Base-by-base conservation (phyloP, 1,140 invertebrate species). In the Lepidurus couesii region DNA sequence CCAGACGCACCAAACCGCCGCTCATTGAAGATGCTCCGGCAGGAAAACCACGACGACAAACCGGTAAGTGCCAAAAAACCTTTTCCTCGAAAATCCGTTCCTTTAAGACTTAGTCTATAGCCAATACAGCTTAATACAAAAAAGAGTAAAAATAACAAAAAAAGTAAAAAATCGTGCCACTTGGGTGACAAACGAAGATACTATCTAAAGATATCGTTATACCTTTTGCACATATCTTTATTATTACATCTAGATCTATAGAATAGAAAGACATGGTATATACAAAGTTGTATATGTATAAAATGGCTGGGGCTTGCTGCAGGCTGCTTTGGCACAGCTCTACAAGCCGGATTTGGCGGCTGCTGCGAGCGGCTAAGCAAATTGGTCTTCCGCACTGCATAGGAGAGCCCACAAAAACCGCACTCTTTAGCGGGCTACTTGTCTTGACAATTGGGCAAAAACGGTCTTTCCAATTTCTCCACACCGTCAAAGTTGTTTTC, bases 381-480 rank as follows among this genome's bases (percentile, higher is more conserved):
- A 65, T 65, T 65, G 53, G 53, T 65, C 53, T 65, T 65, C 53
- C 53, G 16, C 53, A 65, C 53, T 65, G 53, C 53, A 65, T 21
- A 65, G 53, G 34, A 65, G 1, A 65, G 53, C 53, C 34, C 53
- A 65, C 53, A 65, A 65, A 65, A 65, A 65, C 53, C 53, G 8
- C 53, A 65, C 53, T 21, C 53, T 65, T 65, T 65, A 65, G 53
- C 53, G n/a, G 53, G 53, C 53, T 65, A 65, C 53, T 65, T 65
- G 53, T 65, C 53, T 65, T 65, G 13, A 65, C 53, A 65, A 65
- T 65, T 7, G 53, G 53, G 53, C 53, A 65, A 65, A 65, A 65
- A 65, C 53, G n/a, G 3, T 16, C 53, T 65, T 65, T 65, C 21
- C 7, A 65, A 65, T 13, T 21, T 65, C 53, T 11, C 21, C 53